Evolutionary conservation across 2,888 invertebrate species (phyloP).

Genomic region (Epirrita christyi): DNA sequence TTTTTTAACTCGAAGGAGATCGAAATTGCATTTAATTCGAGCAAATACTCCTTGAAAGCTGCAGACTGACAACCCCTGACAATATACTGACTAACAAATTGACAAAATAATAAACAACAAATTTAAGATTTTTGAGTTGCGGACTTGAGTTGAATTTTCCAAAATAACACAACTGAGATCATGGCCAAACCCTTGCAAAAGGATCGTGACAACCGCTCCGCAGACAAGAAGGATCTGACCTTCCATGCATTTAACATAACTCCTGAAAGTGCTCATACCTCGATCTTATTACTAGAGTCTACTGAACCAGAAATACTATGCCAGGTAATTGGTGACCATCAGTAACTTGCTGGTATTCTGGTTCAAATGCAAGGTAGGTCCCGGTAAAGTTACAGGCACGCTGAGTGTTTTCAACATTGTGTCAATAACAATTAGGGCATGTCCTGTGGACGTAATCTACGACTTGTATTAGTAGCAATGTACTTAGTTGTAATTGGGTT

Average conservation of each 20-base stretch:
- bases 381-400: too few relatives aligned
- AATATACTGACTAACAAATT: neutral
- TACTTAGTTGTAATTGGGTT: too few relatives aligned
- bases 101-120: conserved; percentile 6
- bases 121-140: neutral
- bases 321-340: conserved; percentile 56
- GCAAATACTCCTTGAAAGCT: neutral
- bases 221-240: conserved; percentile 71
- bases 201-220: conserved; percentile 73
- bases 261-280: conserved; percentile 74
- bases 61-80: neutral
- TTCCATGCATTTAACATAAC: conserved; percentile 73
- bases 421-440: too few relatives aligned
- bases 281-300: conserved; percentile 72
- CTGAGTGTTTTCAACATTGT: too few relatives aligned
- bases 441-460: too few relatives aligned
- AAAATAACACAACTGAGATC: neutral
- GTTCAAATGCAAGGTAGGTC: too few relatives aligned
- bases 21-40: conserved; percentile 2
- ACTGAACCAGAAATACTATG: conserved; percentile 74
- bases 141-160: neutral
- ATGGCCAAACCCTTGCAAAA: conserved; percentile 75
- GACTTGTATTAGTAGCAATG: too few relatives aligned
- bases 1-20: conserved; percentile 16
- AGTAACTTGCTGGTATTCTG: too few relatives aligned